A percentile compares a stretch with the other conserved stretches of the same genome.
phyloP scores from a whole-genome alignment of 1,140 invertebrate genomes.

The Hyles vespertilio region DNA sequence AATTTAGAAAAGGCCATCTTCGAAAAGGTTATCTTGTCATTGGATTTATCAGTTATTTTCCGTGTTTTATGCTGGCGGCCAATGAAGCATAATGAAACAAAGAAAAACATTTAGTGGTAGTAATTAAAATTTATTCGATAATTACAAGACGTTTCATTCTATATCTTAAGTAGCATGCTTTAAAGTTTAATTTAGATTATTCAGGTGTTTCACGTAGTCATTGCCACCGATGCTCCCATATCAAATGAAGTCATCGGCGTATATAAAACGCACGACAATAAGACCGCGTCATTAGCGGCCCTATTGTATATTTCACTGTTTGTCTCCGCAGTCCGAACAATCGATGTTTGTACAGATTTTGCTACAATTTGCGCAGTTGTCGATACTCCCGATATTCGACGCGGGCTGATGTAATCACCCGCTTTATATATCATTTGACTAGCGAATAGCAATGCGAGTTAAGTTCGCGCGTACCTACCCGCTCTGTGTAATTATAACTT shows the following conservation, averaged over 20 bases:
- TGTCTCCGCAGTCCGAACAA: constrained; percentile 31
- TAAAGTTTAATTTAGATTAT: constrained; percentile 27
- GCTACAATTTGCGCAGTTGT: constrained; percentile 53
- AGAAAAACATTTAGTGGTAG: not conserved
- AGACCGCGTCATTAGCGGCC: constrained; percentile 37
- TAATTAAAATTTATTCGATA: constrained; percentile 1
- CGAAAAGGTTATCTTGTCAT: too few species aligned
- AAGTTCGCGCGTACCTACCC: not conserved
- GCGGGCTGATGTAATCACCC: constrained; percentile 1
- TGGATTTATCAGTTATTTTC: too few species aligned
- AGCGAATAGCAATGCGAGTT: not conserved
- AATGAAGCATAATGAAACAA: constrained; percentile 3
- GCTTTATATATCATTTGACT: not conserved
- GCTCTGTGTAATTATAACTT: constrained; percentile 1
- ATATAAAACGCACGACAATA: constrained; percentile 36
- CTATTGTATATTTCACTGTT: constrained; percentile 53
- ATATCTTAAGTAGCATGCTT: constrained; percentile 7
- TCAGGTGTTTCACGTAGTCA: constrained; percentile 1
- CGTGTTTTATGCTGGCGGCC: not conserved
- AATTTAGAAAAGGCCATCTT: too few species aligned
- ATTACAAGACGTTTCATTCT: constrained; percentile 2
- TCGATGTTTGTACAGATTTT: constrained; percentile 63
- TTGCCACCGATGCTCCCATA: not conserved
- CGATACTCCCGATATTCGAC: not conserved
- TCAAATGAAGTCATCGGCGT: constrained; percentile 48